Conservation (phyloP, 64 coral and sea anemone species). For the Exaiptasia diaphana region DNA sequence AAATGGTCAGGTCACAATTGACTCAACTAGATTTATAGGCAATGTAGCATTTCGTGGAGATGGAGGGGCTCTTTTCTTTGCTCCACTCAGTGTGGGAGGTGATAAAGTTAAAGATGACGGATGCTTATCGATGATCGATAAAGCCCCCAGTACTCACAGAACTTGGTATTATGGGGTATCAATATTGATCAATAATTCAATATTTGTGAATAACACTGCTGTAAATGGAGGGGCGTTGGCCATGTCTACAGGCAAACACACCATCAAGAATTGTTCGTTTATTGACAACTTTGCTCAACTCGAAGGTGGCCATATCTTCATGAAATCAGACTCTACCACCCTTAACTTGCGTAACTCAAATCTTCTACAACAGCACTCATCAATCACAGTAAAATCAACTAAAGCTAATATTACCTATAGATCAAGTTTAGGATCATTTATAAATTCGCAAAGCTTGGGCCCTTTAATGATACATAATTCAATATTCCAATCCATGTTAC, state of each 20-base stretch:
- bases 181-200: background rate
- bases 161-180: constrained; percentile 14
- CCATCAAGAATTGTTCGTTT: constrained; percentile 40
- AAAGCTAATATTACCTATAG: background rate
- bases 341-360: constrained; percentile 8
- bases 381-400: background rate
- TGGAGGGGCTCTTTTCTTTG: background rate
- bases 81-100: background rate
- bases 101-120: background rate
- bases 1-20: background rate
- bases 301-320: constrained; percentile 26
- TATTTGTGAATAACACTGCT: constrained; percentile 37
- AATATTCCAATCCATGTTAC: background rate
- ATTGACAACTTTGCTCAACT: constrained; percentile 61
- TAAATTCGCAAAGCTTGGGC: constrained; percentile 32
- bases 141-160: background rate
- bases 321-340: background rate
- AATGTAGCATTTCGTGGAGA: too few relatives aligned
- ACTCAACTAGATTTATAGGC: too few relatives aligned
- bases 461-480: constrained; percentile 27
- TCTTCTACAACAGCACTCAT: constrained; percentile 20
- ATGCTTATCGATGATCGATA: too few relatives aligned
- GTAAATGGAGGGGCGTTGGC: constrained; percentile 20
- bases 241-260: constrained; percentile 14
- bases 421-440: constrained; percentile 4